These are phyloP conservation scores for Caenorhabditis panamensis DNA, from an alignment of 2,888 invertebrate species.

Conservation along the genomic window DNA sequence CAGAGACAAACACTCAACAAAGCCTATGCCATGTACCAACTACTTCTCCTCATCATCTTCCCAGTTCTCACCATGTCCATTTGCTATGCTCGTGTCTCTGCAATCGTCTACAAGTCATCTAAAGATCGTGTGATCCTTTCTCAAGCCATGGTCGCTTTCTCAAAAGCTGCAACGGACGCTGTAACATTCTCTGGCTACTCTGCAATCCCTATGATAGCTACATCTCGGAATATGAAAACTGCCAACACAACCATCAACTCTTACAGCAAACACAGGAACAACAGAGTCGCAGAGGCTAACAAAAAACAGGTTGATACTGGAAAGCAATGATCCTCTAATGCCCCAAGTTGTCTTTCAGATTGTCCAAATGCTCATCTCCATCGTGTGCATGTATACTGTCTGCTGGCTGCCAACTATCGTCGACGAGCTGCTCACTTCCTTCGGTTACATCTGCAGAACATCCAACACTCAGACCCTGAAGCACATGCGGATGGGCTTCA, in stretches of 20 bases:
- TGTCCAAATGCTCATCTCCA: constrained; percentile 87
- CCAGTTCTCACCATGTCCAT: constrained; percentile 86
- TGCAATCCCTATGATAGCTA: constrained; percentile 70
- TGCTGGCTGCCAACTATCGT: constrained; percentile 86
- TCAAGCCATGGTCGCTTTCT: constrained; percentile 74
- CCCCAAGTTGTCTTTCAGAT: constrained; percentile 83
- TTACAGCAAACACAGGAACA: constrained; percentile 68
- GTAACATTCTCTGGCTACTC: constrained; percentile 73
- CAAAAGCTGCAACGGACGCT: constrained; percentile 74
- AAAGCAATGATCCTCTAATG: not conserved
- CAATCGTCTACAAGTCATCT: constrained; percentile 74
- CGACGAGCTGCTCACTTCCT: constrained; percentile 86
- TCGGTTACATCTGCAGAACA: constrained; percentile 83
- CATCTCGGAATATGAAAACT: constrained; percentile 63
- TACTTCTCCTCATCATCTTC: constrained; percentile 85
- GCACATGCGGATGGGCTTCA: constrained; percentile 85
- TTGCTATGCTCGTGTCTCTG: constrained; percentile 85
- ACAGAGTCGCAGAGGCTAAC: constrained; percentile 72
- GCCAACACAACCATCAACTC: constrained; percentile 68
- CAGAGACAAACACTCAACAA: constrained; percentile 60
- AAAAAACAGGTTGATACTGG: constrained; percentile 77
- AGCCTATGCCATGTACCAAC: constrained; percentile 82
- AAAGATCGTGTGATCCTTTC: constrained; percentile 70
- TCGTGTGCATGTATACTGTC: constrained; percentile 86
- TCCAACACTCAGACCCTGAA: constrained; percentile 83